Percentiles rank a stretch among this genome's conserved stretches.
These are phyloP conservation scores for Lordiphosa clarofinis DNA, from an alignment of 1,140 invertebrate genomes.

Conservation along the genomic window DNA sequence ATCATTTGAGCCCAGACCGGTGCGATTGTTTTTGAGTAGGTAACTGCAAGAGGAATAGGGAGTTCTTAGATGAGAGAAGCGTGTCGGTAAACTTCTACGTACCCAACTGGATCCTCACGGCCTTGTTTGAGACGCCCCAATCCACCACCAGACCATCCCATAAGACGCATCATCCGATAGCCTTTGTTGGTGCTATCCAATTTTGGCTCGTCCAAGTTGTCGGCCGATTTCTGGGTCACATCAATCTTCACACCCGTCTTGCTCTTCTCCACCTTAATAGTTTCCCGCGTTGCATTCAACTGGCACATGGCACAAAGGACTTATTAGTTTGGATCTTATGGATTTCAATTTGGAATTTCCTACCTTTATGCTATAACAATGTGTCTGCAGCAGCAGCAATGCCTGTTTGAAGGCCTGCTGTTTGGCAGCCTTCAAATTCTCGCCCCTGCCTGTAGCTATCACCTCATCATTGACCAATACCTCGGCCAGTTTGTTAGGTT, in stretches of 20 bases:
- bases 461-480: slow-evolving; percentile 75
- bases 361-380: slow-evolving; percentile 82
- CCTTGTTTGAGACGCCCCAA: slow-evolving; percentile 86
- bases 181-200: slow-evolving; percentile 82
- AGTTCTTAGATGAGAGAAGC: not conserved
- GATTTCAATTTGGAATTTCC: not conserved
- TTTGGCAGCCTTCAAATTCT: slow-evolving; percentile 79
- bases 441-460: slow-evolving; percentile 56
- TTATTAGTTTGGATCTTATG: not conserved
- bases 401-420: slow-evolving; percentile 78
- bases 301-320: slow-evolving; percentile 4
- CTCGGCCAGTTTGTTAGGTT: slow-evolving; percentile 30
- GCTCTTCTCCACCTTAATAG: slow-evolving; percentile 65
- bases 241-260: slow-evolving; percentile 61
- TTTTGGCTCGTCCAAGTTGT: slow-evolving; percentile 44
- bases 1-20: slow-evolving; percentile 52
- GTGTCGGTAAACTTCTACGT: slow-evolving; percentile 31
- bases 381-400: slow-evolving; percentile 78
- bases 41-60: slow-evolving; percentile 37
- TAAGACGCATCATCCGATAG: slow-evolving; percentile 86
- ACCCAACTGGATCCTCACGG: slow-evolving; percentile 84
- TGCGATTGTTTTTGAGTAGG: slow-evolving; percentile 65
- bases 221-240: slow-evolving; percentile 52
- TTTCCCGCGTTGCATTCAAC: slow-evolving; percentile 59
- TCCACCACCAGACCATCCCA: slow-evolving; percentile 91